phyloP scores from a whole-genome alignment of 92 coral and sea anemone species.

The Bergia puertoricense region DNA sequence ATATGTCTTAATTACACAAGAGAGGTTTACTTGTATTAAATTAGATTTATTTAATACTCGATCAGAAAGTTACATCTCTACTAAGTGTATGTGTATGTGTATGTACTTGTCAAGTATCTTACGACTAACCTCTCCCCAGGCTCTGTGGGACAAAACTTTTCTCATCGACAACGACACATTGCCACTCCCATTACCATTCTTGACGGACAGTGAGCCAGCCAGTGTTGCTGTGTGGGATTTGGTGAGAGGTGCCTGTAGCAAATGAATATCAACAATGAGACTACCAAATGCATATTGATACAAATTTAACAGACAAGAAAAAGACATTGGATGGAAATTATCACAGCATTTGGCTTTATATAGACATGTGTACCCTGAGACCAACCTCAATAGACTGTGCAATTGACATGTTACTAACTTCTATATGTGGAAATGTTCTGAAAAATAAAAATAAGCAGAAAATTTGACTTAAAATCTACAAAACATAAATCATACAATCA shows the following conservation, averaged over 20 bases:
- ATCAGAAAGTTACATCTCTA: no score
- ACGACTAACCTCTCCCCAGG: conserved; percentile 93
- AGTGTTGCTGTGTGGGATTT: conserved; percentile 81
- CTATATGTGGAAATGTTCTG: conserved; percentile 86
- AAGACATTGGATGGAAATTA: no score
- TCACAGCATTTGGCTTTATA: neutral
- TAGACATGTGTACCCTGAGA: neutral
- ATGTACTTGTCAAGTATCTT: no score
- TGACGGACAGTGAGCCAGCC: conserved; percentile 78
- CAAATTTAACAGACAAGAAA: neutral
- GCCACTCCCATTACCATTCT: conserved; percentile 92
- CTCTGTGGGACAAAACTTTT: conserved; percentile 76
- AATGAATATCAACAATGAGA: neutral
- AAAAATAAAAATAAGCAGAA: conserved; percentile 18
- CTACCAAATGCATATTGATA: neutral
- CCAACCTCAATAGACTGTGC: conserved; percentile 97
- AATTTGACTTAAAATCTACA: neutral
- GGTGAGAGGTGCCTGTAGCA: conserved; percentile 90
- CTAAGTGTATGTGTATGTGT: no score
- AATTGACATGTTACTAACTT: conserved; percentile 85
- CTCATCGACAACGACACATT: conserved; percentile 78
- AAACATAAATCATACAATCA: neutral
- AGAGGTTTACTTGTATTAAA: no score
- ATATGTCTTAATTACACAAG: no score
- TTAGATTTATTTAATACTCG: no score